Evolutionary conservation across 2,888 invertebrate species (phyloP).

Genomic region (Erebia aethiops): DNA sequence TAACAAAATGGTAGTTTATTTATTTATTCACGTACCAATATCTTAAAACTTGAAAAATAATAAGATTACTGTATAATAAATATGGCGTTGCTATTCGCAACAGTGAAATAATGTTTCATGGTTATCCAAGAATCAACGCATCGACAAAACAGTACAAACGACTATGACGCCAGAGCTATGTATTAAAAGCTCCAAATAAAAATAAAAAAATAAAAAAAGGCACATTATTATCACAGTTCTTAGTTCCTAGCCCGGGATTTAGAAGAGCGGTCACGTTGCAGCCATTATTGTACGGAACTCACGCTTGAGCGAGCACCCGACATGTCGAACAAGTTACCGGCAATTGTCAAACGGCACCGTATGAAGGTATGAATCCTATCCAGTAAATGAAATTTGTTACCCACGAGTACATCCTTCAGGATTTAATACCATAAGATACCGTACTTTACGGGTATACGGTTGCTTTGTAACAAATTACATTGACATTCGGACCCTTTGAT

Average conservation of each 20-base stretch:
- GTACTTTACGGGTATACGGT: conserved; percentile 30
- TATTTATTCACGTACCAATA: too few relatives aligned
- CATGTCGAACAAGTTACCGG: conserved; percentile 45
- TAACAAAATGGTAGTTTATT: too few relatives aligned
- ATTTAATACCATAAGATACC: conserved; percentile 31
- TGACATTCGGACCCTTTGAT: not conserved
- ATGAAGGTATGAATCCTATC: conserved; percentile 24
- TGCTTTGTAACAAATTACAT: not conserved
- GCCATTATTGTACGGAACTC: conserved; percentile 41
- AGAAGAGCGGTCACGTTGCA: conserved; percentile 33
- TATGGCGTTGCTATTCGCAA: too few relatives aligned
- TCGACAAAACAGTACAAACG: too few relatives aligned
- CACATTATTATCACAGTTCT: not conserved
- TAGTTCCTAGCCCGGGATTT: conserved; percentile 25
- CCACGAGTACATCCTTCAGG: conserved; percentile 20
- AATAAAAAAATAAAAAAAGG: too few relatives aligned
- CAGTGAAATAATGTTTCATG: too few relatives aligned
- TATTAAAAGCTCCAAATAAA: too few relatives aligned
- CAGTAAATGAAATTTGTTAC: conserved; percentile 28
- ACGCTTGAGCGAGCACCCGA: conserved; percentile 40
- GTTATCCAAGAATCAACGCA: too few relatives aligned
- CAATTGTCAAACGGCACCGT: conserved; percentile 56
- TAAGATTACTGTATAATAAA: too few relatives aligned
- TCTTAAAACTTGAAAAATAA: too few relatives aligned
- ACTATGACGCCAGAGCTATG: too few relatives aligned